Percentiles rank a stretch among this genome's conserved stretches.
phyloP scores from a whole-genome alignment of 2,797 vertebrate species.

The Hypotaenidia philippensis region DNA sequence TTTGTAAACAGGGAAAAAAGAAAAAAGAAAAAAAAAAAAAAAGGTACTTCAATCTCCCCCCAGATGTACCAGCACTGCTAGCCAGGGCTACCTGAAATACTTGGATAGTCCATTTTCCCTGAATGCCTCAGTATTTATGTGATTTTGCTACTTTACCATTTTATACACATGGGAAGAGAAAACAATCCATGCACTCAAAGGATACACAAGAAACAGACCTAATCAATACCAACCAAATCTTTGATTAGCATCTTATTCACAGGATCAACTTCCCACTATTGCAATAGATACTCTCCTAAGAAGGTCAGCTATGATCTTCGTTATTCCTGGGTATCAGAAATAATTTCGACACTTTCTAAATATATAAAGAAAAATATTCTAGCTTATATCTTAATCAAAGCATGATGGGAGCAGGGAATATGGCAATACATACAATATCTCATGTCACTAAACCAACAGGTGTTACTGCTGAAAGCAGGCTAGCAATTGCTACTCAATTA shows the following conservation, averaged over 20 bases:
- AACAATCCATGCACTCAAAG: not conserved
- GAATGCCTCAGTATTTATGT: not conserved
- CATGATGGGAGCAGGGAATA: not conserved
- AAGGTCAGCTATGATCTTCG: not conserved
- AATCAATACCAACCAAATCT: not conserved
- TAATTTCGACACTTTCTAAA: not conserved
- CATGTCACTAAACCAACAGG: not conserved
- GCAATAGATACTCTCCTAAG: not conserved
- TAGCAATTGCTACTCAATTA: not conserved
- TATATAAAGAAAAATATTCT: not conserved
- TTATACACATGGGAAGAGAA: not conserved
- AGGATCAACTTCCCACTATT: not conserved
- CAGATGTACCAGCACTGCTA: not conserved
- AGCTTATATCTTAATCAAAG: not conserved
- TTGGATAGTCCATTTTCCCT: not conserved
- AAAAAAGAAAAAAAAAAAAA: not conserved
- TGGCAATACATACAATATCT: not conserved
- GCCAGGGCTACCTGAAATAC: not conserved
- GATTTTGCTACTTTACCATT: not conserved
- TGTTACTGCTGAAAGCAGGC: not conserved
- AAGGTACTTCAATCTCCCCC: not conserved
- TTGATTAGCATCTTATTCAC: not conserved
- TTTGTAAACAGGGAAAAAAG: conserved; percentile 40
- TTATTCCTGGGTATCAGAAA: not conserved
- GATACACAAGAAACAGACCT: not conserved